Evolutionary conservation across 2,888 invertebrate species (phyloP), one percentile per base, ranked within the genome.

Genomic region (Marasmarcha lunaedactyla): DNA sequence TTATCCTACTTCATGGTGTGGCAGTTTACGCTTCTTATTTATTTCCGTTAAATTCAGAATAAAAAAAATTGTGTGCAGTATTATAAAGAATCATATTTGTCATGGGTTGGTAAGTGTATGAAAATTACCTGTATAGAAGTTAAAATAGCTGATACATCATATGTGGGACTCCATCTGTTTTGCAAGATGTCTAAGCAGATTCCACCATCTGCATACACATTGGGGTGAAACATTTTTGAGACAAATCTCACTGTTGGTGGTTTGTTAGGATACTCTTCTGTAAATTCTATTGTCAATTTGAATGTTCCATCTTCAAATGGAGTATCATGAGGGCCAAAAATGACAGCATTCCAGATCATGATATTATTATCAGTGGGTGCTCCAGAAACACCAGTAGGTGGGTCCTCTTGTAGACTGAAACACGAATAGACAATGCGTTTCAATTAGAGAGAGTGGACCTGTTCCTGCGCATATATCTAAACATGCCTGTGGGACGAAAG

Each of bases 291-390:
- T 57, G 97, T 97, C 69, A 99, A 87, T 87, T 99, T 98, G 83
- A 99, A 99, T 47, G 98, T 99, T 49, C 99, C 99, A 87, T 99
- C 99, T 85, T 99, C 99, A 83, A 99, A 94, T 35, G 94, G 94
- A 55, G 94, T 94, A 78, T 99, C 99, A 83, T 97, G 97, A 63
- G 98, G 98, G 60, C 98, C 99, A 85, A 99, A 99, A 87, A 99
- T 99, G 71, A 99, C 98, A 72, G 99, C 99, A 88, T 99, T 98
- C 99, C 99, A 99, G 78, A 98, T 93, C 95, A 99, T 97, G 70
- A 99, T 99, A 84, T 98, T 98, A 85, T 98, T 98, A 84, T 99
- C 99, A 58, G 98, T 98, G 42, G 99, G 99, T 49, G 99, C 98
- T 60, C 98, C 99, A 63, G 97, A 97, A 46, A 99, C 98, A 67